phyloP scores from a whole-genome alignment of 2,113 vertebrate species.

The Sebastes schlegelii region DNA sequence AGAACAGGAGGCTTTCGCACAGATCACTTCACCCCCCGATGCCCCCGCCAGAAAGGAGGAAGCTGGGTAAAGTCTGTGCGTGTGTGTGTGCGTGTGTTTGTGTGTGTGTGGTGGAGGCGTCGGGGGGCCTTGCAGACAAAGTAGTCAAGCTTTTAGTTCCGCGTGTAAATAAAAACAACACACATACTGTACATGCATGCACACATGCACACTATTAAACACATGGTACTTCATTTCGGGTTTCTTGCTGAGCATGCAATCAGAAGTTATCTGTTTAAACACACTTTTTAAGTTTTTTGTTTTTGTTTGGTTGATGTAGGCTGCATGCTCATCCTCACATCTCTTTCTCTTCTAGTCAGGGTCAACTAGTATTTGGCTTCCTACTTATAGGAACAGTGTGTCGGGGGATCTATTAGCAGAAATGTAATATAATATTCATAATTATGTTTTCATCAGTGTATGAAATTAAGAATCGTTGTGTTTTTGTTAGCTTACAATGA shows the following conservation, averaged over 20 bases:
- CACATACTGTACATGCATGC: conserved; percentile 16
- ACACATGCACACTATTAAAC: conserved; percentile 29
- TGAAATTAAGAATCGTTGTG: no score
- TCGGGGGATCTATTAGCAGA: no score
- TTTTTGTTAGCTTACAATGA: no score
- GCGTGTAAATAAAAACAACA: conserved; percentile 54
- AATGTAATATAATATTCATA: no score
- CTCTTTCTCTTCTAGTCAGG: no score
- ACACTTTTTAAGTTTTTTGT: neutral
- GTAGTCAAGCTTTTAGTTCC: conserved; percentile 54
- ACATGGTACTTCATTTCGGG: conserved; percentile 10
- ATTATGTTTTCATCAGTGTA: no score
- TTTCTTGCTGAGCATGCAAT: conserved; percentile 45
- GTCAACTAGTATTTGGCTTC: neutral
- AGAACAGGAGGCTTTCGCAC: conserved; percentile 84
- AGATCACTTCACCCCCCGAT: conserved; percentile 84
- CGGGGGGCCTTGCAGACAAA: conserved; percentile 51
- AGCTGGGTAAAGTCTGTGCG: conserved; percentile 57
- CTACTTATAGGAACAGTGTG: neutral
- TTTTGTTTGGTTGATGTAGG: neutral
- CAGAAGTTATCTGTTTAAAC: neutral
- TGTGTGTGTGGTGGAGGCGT: conserved; percentile 26
- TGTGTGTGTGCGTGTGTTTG: conserved; percentile 28
- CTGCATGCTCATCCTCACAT: no score
- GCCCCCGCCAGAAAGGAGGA: conserved; percentile 77